Base-by-base conservation (phyloP, 2,888 invertebrate genomes). In the Argyresthia albistria region DNA sequence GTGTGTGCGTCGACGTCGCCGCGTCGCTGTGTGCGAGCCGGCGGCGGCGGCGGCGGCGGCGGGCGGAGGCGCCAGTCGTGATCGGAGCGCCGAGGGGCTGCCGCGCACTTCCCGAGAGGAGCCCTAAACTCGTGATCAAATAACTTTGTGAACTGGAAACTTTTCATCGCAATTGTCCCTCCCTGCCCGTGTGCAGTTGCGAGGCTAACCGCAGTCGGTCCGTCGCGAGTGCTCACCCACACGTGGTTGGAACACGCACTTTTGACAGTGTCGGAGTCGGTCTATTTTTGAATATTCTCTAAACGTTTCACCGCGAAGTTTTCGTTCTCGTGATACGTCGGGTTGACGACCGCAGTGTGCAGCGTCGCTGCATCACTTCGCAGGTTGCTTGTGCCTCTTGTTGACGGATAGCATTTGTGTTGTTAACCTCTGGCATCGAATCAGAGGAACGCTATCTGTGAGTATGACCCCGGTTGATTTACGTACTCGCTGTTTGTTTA, bases 231-330 rank as follows among this genome's bases (percentile, higher is more conserved):
- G 11, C 36, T 36, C 25, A 25, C 25, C 6, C 37, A 37, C 48
- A 37, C 48, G 36, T 48, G 48, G 48, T 48, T 8, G 8, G 10
- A 15, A 12, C 35, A 61, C 67, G 63, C 69, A 70, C 64, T 67
- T 71, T 74, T 66, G 70, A 75, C 73, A 74, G 76, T 77, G 76
- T 73, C 65, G 69, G 43, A 66, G 69, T 76, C 76, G 74, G 74
- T 84, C 87, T 86, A 87, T 87, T 87, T 87, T 84, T 84, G 86
- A 84, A 82, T 86, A 81, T 81, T 77, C 79, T 81, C 77, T 80
- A 80, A 84, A 81, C 86, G 78, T 77, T 76, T 73, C 76, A 68
- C 70, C 69, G 78, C 76, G 72, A 81, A 83, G 83, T 87, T 86
- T 86, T 84, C 82, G 83, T 84, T 25, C 3, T 25, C 76, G 73